A percentile compares a stretch with the other conserved stretches of the same genome.
These are phyloP conservation scores for Hylomyscus alleni DNA, from an alignment of 2,797 vertebrate species.

Conservation along the genomic window DNA sequence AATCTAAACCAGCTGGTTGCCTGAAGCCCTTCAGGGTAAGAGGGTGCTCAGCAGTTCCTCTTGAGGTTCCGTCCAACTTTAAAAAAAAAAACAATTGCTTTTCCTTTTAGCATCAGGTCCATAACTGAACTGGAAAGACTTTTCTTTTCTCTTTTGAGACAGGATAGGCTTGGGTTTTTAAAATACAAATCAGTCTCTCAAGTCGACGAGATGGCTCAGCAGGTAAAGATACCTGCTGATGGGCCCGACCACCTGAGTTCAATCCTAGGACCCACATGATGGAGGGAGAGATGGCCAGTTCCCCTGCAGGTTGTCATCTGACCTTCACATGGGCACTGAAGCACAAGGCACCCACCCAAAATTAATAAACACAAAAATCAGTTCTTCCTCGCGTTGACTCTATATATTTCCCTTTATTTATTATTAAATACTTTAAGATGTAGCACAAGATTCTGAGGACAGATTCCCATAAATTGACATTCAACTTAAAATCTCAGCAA, in stretches of 20 bases:
- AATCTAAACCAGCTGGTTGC: neutral
- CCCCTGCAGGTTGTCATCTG: neutral
- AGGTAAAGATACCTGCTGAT: neutral
- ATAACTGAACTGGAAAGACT: neutral
- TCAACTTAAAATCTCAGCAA: neutral
- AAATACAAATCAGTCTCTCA: neutral
- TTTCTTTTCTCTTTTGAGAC: neutral
- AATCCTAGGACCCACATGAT: neutral
- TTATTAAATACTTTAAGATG: conserved; percentile 40
- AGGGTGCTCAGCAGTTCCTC: neutral
- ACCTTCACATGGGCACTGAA: neutral
- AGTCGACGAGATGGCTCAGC: neutral
- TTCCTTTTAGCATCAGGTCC: conserved; percentile 15
- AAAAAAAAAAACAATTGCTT: neutral
- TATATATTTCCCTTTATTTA: conserved; percentile 20
- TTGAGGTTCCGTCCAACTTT: neutral
- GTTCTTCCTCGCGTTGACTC: neutral
- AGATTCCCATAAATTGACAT: neutral
- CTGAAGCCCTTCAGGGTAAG: neutral
- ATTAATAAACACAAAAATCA: neutral
- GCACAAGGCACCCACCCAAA: neutral
- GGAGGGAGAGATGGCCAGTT: neutral
- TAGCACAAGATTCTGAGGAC: neutral
- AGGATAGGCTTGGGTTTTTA: conserved; percentile 22
- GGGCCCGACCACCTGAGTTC: neutral